Evolutionary conservation across 2,888 invertebrate genomes (phyloP), one percentile per base, ranked within the genome.

Genomic region (Tetrapedia diversipes): DNA sequence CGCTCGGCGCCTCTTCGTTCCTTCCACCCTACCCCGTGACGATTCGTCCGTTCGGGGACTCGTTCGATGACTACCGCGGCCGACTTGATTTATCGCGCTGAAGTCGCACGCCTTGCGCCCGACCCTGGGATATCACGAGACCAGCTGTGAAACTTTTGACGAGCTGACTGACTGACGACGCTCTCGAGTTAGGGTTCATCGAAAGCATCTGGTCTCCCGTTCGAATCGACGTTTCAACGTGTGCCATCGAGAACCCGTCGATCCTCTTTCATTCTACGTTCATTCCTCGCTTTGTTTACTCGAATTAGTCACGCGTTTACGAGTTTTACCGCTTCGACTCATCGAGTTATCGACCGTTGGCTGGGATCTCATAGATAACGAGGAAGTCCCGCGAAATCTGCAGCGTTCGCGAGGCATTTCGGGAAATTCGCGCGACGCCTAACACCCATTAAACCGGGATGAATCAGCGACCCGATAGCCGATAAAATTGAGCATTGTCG

Each of bases 31-130:
- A n/a, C n/a, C n/a, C n/a, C 54, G 54, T 41, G 51, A 29, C 19
- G 37, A 57, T 49, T 27, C 34, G n/a, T n/a, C 29, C 59, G 56
- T 49, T 53, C 76, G 45, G 54, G 51, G 73, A 66, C 79, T 70
- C 24, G 32, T 32, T 66, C 79, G 73, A 84, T 80, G 83, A 84
- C 81, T 82, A 74, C 83, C 80, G 77, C 80, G 80, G 74, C 83
- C 32, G 67, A 66, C 81, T 82, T 85, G 85, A 86, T 86, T 86
- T 86, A 86, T 85, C 81, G 81, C 79, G 68, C 69, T 63, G n/a
- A 66, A 80, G 81, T 78, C 80, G 81, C 71, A 68, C 76, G 80
- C 61, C 34, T 47, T 53, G 43, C n/a, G 19, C 45, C 54, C 49
- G 14, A 32, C 29, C 60, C 37, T 61, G 66, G 66, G 77, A 67